Evolutionary conservation across 2,797 vertebrate genomes (phyloP).

Genomic region (Spheniscus humboldti): DNA sequence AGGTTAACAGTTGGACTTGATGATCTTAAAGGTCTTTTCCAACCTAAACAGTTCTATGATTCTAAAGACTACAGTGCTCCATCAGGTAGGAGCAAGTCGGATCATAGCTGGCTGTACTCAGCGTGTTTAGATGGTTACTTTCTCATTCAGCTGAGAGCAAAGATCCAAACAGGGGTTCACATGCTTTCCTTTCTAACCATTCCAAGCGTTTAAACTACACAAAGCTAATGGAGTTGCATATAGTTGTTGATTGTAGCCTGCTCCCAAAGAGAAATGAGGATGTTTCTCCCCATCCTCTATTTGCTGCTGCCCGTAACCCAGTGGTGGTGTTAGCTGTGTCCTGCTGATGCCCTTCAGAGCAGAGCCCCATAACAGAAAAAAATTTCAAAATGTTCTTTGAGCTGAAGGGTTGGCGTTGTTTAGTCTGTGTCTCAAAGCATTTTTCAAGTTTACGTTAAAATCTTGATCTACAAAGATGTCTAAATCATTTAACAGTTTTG

Average conservation of each 20-base stretch:
- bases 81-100: background rate
- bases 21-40: too few relatives aligned
- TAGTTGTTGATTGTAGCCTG: background rate
- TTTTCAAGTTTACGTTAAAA: background rate
- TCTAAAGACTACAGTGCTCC: background rate
- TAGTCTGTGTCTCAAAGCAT: background rate
- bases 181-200: background rate
- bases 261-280: background rate
- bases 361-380: background rate
- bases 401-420: background rate
- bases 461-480: background rate
- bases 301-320: background rate
- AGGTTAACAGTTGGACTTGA: too few relatives aligned
- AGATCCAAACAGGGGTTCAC: background rate
- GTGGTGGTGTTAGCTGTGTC: background rate
- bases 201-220: background rate
- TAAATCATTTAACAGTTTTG: background rate
- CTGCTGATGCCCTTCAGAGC: background rate
- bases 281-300: background rate
- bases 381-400: background rate
- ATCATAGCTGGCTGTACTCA: background rate
- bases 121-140: background rate
- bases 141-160: background rate
- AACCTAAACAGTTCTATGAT: too few relatives aligned
- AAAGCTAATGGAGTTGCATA: background rate